These are phyloP conservation scores for Pachycephus smyrnensis DNA, from an alignment of 2,888 invertebrate genomes.

Conservation along the genomic window DNA sequence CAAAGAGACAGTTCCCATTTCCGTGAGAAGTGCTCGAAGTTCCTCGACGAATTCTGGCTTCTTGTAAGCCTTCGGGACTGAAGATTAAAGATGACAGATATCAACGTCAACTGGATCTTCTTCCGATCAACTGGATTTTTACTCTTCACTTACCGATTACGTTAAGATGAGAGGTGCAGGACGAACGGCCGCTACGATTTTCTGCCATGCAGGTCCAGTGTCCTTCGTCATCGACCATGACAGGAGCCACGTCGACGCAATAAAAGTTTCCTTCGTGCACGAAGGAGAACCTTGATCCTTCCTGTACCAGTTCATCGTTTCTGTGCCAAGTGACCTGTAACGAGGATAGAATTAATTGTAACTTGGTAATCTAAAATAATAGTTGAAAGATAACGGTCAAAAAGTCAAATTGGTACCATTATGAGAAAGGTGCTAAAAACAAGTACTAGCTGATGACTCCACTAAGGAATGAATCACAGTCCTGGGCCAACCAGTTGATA, in stretches of 20 bases:
- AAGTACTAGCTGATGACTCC: neutral
- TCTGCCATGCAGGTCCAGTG: constrained; percentile 88
- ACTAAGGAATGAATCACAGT: constrained; percentile 1
- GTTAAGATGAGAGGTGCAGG: constrained; percentile 82
- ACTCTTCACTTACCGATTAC: constrained; percentile 74
- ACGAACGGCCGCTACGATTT: constrained; percentile 80
- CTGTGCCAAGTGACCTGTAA: constrained; percentile 87
- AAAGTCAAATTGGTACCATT: neutral
- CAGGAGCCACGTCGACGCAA: constrained; percentile 86
- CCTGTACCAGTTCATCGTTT: constrained; percentile 81
- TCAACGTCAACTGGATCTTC: neutral
- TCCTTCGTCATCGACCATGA: constrained; percentile 85
- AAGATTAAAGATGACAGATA: neutral
- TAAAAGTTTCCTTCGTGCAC: constrained; percentile 88
- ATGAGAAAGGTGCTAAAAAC: neutral
- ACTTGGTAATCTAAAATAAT: neutral
- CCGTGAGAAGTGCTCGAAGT: constrained; percentile 84
- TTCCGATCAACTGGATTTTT: neutral
- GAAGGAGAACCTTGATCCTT: constrained; percentile 80
- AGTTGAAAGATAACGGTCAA: neutral
- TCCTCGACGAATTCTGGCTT: constrained; percentile 89
- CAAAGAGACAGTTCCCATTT: constrained; percentile 89
- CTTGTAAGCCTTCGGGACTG: constrained; percentile 90
- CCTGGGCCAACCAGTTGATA: neutral
- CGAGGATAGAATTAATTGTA: neutral